Base-by-base conservation (phyloP, 2,113 vertebrate species). In the Plecotus auritus region DNA sequence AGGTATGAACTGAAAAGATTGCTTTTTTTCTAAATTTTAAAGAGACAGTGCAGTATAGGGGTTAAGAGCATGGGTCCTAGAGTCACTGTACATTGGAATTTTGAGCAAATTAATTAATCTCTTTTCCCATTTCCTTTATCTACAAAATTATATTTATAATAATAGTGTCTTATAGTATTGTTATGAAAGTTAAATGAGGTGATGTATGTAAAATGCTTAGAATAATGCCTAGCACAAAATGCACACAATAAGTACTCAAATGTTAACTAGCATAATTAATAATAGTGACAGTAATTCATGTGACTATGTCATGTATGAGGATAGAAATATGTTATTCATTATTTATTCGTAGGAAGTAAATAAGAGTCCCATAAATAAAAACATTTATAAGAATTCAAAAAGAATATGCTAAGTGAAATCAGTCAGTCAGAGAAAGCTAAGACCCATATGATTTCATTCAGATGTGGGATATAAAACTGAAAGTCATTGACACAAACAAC, bases 111-210 rank as follows among this genome's bases (percentile, higher is more conserved):
- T 78, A 42, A 51, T 83, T 59, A 67, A 85, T 95, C 61, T 93
- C 22, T 77, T 77, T 72, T 93, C 22, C 51, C 18, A 56, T 88
- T 95, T 93, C 91, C 40, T 37, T 89, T 32, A 86, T 91, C 84
- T 73, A 72, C 4, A 82, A 95, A 94, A 85, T 64, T 42, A 47
- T 84, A 35, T 69, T 80, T 92, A 17, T 82, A 80, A 56, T 89
- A 67, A 70, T 26, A 59, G 4, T 54, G 20, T 93, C 42, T 73
- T 82, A 12, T 8, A 78, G 13, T 89, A 54, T 83, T 94, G 20
- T 91, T 95, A 13, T 10, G n/a, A 42, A 2, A 13, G 32, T 72
- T 96, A 84, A 82, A 80, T 90, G 37, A 69, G 3, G 22, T 77
- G 18, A 66, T 56, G 78, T 12, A 30, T 83, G 16, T 69, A 59